phyloP scores from a whole-genome alignment of 1,140 invertebrate genomes.

The Zaprionus inermis region DNA sequence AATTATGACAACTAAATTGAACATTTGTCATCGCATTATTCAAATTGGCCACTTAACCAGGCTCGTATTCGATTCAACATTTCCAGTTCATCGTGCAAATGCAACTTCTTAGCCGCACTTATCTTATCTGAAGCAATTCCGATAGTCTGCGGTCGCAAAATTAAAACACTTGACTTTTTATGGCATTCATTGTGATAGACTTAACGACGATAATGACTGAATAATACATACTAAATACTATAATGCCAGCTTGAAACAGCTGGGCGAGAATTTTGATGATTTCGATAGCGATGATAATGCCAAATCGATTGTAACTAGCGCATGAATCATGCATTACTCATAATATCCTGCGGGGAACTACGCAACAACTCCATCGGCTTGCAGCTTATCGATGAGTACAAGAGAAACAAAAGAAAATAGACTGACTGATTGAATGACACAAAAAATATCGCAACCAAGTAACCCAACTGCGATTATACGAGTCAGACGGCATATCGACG shows the following conservation, averaged over 20 bases:
- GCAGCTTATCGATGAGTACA: neutral
- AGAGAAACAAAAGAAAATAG: neutral
- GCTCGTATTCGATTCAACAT: neutral
- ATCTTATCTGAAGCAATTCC: neutral
- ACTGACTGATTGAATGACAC: neutral
- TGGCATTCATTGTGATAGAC: neutral
- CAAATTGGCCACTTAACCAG: neutral
- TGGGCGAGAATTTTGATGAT: neutral
- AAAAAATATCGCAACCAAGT: neutral
- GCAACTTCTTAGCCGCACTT: neutral
- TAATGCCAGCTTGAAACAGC: neutral
- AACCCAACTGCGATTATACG: neutral
- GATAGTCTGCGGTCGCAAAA: neutral
- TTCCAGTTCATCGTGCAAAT: neutral
- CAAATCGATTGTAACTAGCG: neutral
- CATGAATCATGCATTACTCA: constrained; percentile 51
- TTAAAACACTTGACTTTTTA: neutral
- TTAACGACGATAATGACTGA: neutral
- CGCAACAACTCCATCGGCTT: neutral
- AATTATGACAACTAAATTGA: neutral
- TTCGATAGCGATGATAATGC: neutral
- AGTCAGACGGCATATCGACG: constrained; percentile 11
- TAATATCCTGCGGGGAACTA: constrained; percentile 24
- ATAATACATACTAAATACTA: neutral
- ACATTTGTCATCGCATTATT: neutral